phyloP scores from a whole-genome alignment of 2,888 invertebrate species.

The Cylindroiulus punctatus region DNA sequence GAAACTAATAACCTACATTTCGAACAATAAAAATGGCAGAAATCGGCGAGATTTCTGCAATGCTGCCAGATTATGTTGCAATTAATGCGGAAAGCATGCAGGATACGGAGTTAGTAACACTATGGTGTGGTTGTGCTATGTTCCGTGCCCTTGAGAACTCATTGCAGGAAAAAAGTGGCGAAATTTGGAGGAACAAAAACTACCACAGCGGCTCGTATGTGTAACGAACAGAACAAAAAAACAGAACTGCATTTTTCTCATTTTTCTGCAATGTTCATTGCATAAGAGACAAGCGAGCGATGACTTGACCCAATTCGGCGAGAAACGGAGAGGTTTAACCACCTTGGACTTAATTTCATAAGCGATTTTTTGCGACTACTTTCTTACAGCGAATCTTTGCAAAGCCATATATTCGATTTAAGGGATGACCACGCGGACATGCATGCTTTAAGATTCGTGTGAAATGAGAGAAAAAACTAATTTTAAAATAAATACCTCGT shows the following conservation, averaged over 20 bases:
- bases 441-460: conserved; percentile 10
- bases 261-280: conserved; percentile 37
- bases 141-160: conserved; percentile 27
- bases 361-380: neutral
- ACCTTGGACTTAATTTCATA: conserved; percentile 50
- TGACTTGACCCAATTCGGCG: conserved; percentile 47
- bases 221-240: conserved; percentile 7
- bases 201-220: neutral
- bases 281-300: conserved; percentile 35
- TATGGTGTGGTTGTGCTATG: neutral
- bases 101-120: neutral
- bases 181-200: neutral
- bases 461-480: neutral
- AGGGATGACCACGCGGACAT: conserved; percentile 34
- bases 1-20: conserved; percentile 42
- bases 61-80: conserved; percentile 21
- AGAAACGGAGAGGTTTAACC: conserved; percentile 36
- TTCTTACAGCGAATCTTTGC: neutral
- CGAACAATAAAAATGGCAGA: conserved; percentile 1
- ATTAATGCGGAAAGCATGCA: neutral
- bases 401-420: neutral
- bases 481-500: neutral
- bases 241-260: neutral
- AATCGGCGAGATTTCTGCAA: conserved; percentile 27
- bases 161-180: neutral